These are phyloP conservation scores for Zaprionus ornatus DNA, from an alignment of 1,140 invertebrate genomes.

Conservation along the genomic window DNA sequence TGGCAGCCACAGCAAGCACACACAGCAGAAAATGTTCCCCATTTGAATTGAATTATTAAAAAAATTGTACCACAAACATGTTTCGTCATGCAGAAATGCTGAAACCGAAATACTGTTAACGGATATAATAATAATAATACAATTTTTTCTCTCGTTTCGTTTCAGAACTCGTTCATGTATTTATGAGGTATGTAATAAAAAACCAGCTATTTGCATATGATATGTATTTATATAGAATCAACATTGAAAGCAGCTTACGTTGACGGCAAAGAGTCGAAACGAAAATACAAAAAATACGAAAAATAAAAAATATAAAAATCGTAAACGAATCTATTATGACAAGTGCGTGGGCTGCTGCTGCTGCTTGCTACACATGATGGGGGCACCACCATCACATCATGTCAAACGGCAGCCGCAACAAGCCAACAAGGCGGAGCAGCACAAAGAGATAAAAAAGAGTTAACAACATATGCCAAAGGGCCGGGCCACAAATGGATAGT, in stretches of 20 bases:
- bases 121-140: not conserved
- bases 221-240: constrained; percentile 14
- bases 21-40: not conserved
- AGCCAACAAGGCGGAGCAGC: constrained; percentile 28
- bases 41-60: not conserved
- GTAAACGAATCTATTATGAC: constrained; percentile 80
- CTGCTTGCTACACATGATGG: constrained; percentile 54
- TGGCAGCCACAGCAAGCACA: not conserved
- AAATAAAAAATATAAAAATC: constrained; percentile 58
- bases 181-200: constrained; percentile 68
- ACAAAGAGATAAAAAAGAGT: constrained; percentile 32
- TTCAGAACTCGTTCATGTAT: constrained; percentile 71
- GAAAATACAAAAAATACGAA: constrained; percentile 52
- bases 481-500: constrained; percentile 30
- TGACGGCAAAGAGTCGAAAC: constrained; percentile 4
- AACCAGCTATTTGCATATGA: constrained; percentile 28
- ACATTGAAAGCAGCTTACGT: constrained; percentile 66
- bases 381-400: constrained; percentile 53
- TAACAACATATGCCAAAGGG: constrained; percentile 55
- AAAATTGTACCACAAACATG: not conserved
- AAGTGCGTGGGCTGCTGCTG: constrained; percentile 67
- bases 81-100: not conserved
- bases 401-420: constrained; percentile 71
- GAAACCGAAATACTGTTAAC: constrained; percentile 4
- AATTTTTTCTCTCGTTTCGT: constrained; percentile 20